Base-by-base conservation (phyloP, 2,888 invertebrate genomes). In the Gasteruption jaculator region DNA sequence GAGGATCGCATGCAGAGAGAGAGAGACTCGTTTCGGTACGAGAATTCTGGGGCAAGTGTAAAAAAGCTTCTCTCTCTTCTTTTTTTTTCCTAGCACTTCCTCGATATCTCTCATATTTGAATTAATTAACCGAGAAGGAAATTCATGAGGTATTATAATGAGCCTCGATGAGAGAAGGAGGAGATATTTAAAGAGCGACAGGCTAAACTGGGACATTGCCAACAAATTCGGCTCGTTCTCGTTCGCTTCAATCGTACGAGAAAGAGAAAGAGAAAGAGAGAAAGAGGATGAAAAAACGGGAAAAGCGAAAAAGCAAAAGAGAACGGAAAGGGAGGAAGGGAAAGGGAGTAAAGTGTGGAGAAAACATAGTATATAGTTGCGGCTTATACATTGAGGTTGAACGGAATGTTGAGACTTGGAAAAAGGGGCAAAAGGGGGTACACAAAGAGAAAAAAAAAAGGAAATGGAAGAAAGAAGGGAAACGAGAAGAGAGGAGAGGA, bases 141-240 rank as follows among this genome's bases (percentile, higher is more conserved):
- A n/a, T n/a, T n/a, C n/a, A n/a, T n/a, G n/a, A n/a, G n/a, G n/a
- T n/a, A n/a, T n/a, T n/a, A 29, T 25, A 29, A 20, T 22, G 41
- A 34, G 18, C 29, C 25, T 20, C 25, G 10, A 31, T 31, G 25
- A 8, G 32, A 25, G 20, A 14, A 24, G 29, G 25, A 14, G 22
- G 38, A 31, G 31, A 20, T 52, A 52, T 53, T 58, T 56, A 54
- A 57, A 53, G 60, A 57, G 61, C 52, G 56, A 50, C 53, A 57
- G 57, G 55, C 53, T 54, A 60, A 63, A 65, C 63, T 64, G 58
- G 65, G 63, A 62, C 62, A 62, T 60, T 54, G 60, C 59, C 63
- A 61, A 61, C 57, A 59, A 65, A 63, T 65, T 63, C 58, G 58
- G 64, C 56, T 57, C 55, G 50, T 50, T 49, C 50, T 18, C 30